A percentile compares a stretch with the other conserved stretches of the same genome.
These are phyloP conservation scores for Bombylius major DNA, from an alignment of 2,888 invertebrate genomes.

Conservation along the genomic window DNA sequence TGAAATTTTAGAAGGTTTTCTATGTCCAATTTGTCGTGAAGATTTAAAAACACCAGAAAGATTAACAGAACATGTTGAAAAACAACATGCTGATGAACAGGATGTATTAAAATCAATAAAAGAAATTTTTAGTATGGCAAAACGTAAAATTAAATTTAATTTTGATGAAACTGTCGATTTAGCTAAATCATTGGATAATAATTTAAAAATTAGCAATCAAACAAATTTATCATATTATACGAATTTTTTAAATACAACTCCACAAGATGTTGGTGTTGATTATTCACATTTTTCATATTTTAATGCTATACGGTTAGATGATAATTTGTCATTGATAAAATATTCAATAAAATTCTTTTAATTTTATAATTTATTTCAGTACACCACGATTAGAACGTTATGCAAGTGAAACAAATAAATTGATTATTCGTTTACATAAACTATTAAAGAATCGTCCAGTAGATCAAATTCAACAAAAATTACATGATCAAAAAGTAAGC, in stretches of 20 bases:
- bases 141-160: conserved; percentile 66
- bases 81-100: conserved; percentile 74
- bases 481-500: conserved; percentile 52
- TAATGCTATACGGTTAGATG: conserved; percentile 47
- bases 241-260: conserved; percentile 27
- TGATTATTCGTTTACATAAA: conserved; percentile 86
- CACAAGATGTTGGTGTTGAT: conserved; percentile 36
- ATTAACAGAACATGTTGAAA: conserved; percentile 80
- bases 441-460: conserved; percentile 68
- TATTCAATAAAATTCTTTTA: neutral
- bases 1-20: conserved; percentile 77
- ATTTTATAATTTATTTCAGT: conserved; percentile 31
- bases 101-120: conserved; percentile 68
- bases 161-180: conserved; percentile 55
- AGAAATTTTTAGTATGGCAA: conserved; percentile 80
- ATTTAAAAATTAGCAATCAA: conserved; percentile 28
- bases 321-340: neutral
- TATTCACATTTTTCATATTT: conserved; percentile 60
- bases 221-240: conserved; percentile 7
- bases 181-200: conserved; percentile 44
- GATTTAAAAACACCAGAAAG: conserved; percentile 76
- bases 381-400: conserved; percentile 69
- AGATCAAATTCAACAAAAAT: conserved; percentile 59
- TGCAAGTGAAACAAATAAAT: conserved; percentile 89
- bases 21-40: conserved; percentile 89